Conservation (phyloP, 2,797 vertebrate genomes). For the Hafferia zeledoni region DNA sequence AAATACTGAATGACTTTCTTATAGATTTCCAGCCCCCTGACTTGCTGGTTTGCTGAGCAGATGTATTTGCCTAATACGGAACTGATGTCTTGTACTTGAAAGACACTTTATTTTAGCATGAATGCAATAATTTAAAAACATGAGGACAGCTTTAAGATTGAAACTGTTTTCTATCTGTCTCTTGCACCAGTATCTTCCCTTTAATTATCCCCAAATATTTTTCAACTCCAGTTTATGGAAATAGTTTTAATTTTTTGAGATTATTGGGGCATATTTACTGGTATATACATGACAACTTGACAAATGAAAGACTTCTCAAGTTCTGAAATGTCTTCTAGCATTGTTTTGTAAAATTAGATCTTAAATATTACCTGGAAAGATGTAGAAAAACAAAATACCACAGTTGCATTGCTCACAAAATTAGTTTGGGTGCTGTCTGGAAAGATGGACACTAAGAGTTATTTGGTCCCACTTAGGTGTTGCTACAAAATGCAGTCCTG, state of each 20-base stretch:
- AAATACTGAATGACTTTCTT: neutral
- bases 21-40: neutral
- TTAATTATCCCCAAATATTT: neutral
- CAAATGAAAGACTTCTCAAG: neutral
- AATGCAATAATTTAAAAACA: neutral
- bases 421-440: neutral
- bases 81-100: neutral
- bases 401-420: neutral
- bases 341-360: neutral
- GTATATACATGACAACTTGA: neutral
- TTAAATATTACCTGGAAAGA: neutral
- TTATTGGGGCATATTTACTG: neutral
- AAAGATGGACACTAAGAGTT: neutral
- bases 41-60: neutral
- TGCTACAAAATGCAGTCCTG: neutral
- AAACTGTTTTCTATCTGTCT: neutral
- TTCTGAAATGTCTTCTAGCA: neutral
- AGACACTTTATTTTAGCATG: neutral
- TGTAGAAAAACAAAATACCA: neutral
- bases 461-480: neutral
- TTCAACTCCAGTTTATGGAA: neutral
- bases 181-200: neutral
- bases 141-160: neutral
- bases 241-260: neutral
- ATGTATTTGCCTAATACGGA: neutral